Evolutionary conservation across 2,888 invertebrate genomes (phyloP).

Genomic region (Synanthedon myopaeformis): DNA sequence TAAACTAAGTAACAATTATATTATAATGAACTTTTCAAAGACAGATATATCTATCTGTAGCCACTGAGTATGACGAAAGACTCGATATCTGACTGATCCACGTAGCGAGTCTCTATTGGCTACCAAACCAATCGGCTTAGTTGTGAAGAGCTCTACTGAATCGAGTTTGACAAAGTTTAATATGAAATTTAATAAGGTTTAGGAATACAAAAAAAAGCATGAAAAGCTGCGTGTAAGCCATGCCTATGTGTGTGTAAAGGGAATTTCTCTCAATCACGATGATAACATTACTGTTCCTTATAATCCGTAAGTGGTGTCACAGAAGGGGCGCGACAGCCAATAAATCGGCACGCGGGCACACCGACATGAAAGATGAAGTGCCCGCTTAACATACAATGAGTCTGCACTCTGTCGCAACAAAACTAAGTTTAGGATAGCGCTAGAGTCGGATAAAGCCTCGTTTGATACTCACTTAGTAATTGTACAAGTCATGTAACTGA

Average conservation of each 20-base stretch:
- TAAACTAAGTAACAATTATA: no score
- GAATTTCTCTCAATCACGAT: not conserved
- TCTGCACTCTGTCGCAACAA: conserved; percentile 47
- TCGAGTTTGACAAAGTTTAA: no score
- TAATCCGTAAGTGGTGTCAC: conserved; percentile 6
- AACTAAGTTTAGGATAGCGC: conserved; percentile 36
- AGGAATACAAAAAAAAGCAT: no score
- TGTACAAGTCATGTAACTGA: not conserved
- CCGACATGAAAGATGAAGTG: conserved; percentile 62
- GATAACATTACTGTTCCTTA: not conserved
- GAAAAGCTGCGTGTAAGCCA: not conserved
- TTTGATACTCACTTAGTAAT: not conserved
- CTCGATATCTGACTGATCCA: no score
- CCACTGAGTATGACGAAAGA: no score
- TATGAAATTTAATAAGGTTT: no score
- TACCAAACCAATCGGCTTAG: no score
- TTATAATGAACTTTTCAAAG: no score
- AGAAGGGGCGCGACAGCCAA: conserved; percentile 56
- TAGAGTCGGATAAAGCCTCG: conserved; percentile 14
- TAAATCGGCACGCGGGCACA: conserved; percentile 52
- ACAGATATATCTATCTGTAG: no score
- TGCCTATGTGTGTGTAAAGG: not conserved
- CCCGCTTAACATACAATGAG: conserved; percentile 69
- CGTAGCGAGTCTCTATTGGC: no score
- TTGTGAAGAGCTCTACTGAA: no score